phyloP scores from a whole-genome alignment of 2,797 vertebrate genomes.

The Anableps anableps region DNA sequence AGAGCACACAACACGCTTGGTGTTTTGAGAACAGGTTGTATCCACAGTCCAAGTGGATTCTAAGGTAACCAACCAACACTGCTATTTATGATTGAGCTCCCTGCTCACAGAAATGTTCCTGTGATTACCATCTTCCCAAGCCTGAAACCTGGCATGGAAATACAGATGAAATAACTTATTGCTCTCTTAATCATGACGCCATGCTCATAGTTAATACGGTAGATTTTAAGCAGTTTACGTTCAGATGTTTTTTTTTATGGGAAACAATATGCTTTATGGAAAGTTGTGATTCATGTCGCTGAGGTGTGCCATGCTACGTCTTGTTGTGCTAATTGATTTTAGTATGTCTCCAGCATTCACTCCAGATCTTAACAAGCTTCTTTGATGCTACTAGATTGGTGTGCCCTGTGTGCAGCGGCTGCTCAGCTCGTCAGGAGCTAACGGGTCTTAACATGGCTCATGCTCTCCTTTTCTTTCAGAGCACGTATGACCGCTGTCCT shows the following conservation, averaged over 20 bases:
- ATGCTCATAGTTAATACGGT: not conserved
- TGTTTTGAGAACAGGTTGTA: conserved; percentile 65
- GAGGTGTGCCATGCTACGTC: conserved; percentile 36
- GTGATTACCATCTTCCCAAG: conserved; percentile 55
- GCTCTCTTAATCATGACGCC: not conserved
- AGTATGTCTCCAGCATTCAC: conserved; percentile 41
- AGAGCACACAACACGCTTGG: conserved; percentile 14
- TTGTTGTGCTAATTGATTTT: conserved; percentile 70
- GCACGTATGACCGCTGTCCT: conserved; percentile 94
- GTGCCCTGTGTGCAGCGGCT: conserved; percentile 46
- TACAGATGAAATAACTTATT: conserved; percentile 4
- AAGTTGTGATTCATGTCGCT: conserved; percentile 44
- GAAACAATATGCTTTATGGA: conserved; percentile 31
- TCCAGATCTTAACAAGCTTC: conserved; percentile 48
- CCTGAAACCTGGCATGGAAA: conserved; percentile 33
- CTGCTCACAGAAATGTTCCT: conserved; percentile 36
- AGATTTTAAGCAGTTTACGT: not conserved
- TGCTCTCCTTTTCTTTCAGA: conserved; percentile 84
- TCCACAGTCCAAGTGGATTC: conserved; percentile 40
- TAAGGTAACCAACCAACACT: conserved; percentile 64
- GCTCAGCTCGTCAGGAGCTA: conserved; percentile 59
- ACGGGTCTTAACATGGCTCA: conserved; percentile 70
- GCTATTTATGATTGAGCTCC: conserved; percentile 68
- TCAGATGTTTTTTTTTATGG: not conserved
- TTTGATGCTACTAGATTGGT: conserved; percentile 69